These are phyloP conservation scores for Tenebrio molitor DNA, from an alignment of 1,140 invertebrate genomes.

Conservation along the genomic window DNA sequence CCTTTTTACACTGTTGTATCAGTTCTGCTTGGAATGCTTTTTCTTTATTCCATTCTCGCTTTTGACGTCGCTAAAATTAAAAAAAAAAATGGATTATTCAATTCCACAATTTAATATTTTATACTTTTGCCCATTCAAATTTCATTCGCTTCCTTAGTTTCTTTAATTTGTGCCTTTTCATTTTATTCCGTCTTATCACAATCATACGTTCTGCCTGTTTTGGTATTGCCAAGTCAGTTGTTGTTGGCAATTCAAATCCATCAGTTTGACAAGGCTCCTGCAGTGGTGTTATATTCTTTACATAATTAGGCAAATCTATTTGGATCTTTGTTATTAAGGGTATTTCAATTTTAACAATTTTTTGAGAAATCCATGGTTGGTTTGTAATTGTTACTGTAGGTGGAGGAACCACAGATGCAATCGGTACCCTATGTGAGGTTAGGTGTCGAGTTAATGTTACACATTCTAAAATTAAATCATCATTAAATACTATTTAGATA, in stretches of 20 bases:
- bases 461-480: constrained; percentile 7
- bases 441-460: constrained; percentile 15
- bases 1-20: constrained; percentile 77
- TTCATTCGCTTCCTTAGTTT: constrained; percentile 86
- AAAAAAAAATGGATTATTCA: no score
- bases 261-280: constrained; percentile 51
- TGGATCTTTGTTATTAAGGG: constrained; percentile 44
- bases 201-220: constrained; percentile 78
- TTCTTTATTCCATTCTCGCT: constrained; percentile 79
- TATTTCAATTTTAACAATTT: constrained; percentile 54
- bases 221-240: constrained; percentile 70
- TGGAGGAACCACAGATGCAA: not conserved
- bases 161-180: constrained; percentile 87
- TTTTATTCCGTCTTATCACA: constrained; percentile 84
- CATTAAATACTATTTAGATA: no score
- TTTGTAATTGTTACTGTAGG: constrained; percentile 13
- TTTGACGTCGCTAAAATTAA: constrained; percentile 71
- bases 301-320: constrained; percentile 57
- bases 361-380: constrained; percentile 58
- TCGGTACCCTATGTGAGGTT: constrained; percentile 21
- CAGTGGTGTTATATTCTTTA: constrained; percentile 51
- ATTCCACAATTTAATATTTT: constrained; percentile 13
- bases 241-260: constrained; percentile 55
- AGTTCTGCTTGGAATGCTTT: constrained; percentile 81
- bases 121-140: constrained; percentile 78